A percentile compares a stretch with the other conserved stretches of the same genome.
Evolutionary conservation across 92 coral and sea anemone species (phyloP).

Genomic region (Epizoanthus ramosus): DNA sequence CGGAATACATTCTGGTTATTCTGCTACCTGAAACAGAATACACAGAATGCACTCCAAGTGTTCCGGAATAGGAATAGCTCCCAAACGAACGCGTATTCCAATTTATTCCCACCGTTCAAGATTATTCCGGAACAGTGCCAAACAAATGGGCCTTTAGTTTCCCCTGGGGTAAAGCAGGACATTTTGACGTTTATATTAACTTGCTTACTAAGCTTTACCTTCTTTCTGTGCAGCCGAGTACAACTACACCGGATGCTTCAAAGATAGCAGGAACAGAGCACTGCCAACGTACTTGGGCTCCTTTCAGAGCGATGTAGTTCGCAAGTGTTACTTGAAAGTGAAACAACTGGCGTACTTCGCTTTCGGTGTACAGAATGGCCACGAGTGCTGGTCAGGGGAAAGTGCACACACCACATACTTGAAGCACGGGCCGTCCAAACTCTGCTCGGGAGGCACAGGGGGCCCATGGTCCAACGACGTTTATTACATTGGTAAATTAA

Average conservation of each 20-base stretch:
- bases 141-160: too few species aligned
- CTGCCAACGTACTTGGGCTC: conserved; percentile 16
- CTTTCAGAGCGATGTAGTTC: conserved; percentile 17
- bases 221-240: background rate
- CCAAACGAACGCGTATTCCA: too few species aligned
- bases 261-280: conserved; percentile 10
- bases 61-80: too few species aligned
- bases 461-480: conserved; percentile 42
- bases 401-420: conserved; percentile 12
- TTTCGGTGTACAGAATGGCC: conserved; percentile 20
- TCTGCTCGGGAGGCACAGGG: conserved; percentile 14
- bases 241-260: conserved; percentile 36
- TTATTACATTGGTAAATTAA: conserved; percentile 24
- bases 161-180: too few species aligned
- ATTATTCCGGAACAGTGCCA: too few species aligned
- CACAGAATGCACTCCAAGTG: too few species aligned
- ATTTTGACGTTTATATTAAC: too few species aligned
- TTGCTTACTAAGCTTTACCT: background rate
- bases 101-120: too few species aligned
- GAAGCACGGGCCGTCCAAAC: conserved; percentile 16
- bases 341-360: conserved; percentile 22
- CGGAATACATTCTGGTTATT: too few species aligned
- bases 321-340: conserved; percentile 34
- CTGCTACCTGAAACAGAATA: too few species aligned
- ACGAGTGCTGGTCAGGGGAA: conserved; percentile 38